Conservation (phyloP, 2,888 invertebrate genomes). For the Scaptomyza parva region DNA sequence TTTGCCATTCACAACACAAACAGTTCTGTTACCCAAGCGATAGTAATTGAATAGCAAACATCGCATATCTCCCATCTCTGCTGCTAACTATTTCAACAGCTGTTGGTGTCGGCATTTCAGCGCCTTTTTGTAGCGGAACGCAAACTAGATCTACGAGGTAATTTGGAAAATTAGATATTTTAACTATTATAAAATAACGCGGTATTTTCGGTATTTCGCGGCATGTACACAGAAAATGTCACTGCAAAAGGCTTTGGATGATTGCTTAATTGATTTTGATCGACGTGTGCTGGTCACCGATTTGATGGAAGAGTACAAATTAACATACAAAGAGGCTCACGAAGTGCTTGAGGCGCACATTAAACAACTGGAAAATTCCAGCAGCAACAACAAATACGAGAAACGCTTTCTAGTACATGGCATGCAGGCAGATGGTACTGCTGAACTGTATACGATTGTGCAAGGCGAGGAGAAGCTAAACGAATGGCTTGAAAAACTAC, state of each 20-base stretch:
- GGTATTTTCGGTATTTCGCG: not conserved
- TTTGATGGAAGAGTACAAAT: constrained; percentile 80
- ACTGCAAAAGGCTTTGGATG: constrained; percentile 72
- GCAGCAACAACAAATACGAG: constrained; percentile 71
- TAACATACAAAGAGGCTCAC: constrained; percentile 74
- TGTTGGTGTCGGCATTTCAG: constrained; percentile 28
- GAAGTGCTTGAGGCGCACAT: constrained; percentile 66
- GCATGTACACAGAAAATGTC: constrained; percentile 43
- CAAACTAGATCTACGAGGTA: not conserved
- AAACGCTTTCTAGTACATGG: constrained; percentile 72
- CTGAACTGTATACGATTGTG: constrained; percentile 78
- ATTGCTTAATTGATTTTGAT: constrained; percentile 82
- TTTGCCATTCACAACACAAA: constrained; percentile 13
- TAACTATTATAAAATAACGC: not conserved
- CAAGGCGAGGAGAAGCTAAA: constrained; percentile 70
- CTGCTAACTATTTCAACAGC: constrained; percentile 27
- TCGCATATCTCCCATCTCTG: constrained; percentile 17
- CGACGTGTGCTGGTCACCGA: constrained; percentile 80
- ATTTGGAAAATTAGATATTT: not conserved
- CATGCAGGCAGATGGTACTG: constrained; percentile 17
- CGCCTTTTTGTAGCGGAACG: constrained; percentile 23
- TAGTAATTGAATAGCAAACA: not conserved
- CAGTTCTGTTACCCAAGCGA: not conserved
- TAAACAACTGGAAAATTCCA: constrained; percentile 64
- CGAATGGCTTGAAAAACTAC: constrained; percentile 70